Evolutionary conservation across 2,797 vertebrate genomes (phyloP).

Genomic region (Phrynocephalus vlangalii): DNA sequence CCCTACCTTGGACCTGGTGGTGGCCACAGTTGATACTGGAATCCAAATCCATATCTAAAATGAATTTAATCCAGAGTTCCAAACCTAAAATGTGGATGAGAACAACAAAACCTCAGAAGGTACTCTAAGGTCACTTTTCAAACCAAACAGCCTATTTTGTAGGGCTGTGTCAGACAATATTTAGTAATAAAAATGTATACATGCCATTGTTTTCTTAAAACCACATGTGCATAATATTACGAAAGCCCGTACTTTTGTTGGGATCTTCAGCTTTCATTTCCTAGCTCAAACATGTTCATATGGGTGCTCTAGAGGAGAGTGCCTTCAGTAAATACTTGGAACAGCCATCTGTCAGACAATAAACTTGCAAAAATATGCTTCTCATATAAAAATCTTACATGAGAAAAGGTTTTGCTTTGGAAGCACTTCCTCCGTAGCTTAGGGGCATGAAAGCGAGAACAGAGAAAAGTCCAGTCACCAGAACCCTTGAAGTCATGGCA

Average conservation of each 20-base stretch:
- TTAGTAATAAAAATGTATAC: constrained; percentile 50
- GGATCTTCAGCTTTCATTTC: constrained; percentile 61
- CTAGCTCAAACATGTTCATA: constrained; percentile 69
- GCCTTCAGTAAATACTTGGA: constrained; percentile 70
- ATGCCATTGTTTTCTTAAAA: constrained; percentile 19
- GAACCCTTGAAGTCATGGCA: constrained; percentile 54
- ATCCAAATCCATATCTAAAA: too few relatives aligned
- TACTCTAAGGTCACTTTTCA: not conserved
- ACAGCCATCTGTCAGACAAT: constrained; percentile 72
- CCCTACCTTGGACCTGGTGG: too few relatives aligned
- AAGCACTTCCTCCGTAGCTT: constrained; percentile 64
- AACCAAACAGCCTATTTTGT: too few relatives aligned
- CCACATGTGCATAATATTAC: constrained; percentile 61
- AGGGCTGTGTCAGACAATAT: constrained; percentile 55
- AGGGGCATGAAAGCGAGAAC: constrained; percentile 66
- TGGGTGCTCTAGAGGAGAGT: constrained; percentile 64
- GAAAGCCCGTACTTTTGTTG: constrained; percentile 32
- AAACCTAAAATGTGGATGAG: not conserved
- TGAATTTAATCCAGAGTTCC: too few relatives aligned
- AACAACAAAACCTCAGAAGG: not conserved
- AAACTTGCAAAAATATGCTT: constrained; percentile 70
- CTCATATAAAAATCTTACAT: constrained; percentile 65
- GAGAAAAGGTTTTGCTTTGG: constrained; percentile 58
- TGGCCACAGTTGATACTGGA: too few relatives aligned
- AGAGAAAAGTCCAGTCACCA: constrained; percentile 60